Conservation (phyloP, 2,888 invertebrate species). For the Alcis repandata region DNA sequence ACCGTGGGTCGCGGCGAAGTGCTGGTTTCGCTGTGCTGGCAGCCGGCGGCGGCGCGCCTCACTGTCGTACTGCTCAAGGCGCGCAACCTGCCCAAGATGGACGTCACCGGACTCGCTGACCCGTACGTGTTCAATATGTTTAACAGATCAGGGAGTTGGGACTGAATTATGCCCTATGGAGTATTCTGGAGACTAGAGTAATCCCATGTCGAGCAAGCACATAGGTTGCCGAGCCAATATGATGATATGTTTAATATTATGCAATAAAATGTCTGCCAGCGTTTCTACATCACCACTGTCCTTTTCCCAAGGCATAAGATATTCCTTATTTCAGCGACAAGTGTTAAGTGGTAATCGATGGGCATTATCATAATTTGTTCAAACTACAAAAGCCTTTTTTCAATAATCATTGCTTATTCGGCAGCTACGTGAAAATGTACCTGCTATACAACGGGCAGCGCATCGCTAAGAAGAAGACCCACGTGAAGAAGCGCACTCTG, state of each 20-base stretch:
- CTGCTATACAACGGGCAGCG: conserved; percentile 98
- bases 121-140: conserved; percentile 89
- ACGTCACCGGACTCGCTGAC: conserved; percentile 98
- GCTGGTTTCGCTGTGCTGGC: conserved; percentile 98
- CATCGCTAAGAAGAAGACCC: conserved; percentile 99
- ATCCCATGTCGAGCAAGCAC: too few relatives aligned
- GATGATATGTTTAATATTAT: too few relatives aligned
- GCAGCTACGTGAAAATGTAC: conserved; percentile 96
- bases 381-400: too few relatives aligned
- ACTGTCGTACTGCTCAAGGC: conserved; percentile 99
- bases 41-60: conserved; percentile 97
- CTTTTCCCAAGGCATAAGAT: too few relatives aligned
- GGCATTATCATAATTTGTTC: too few relatives aligned
- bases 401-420: not conserved
- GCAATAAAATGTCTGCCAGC: too few relatives aligned
- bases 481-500: conserved; percentile 98
- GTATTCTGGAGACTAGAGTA: too few relatives aligned
- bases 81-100: conserved; percentile 98
- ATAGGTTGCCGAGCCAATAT: too few relatives aligned
- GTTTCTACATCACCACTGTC: too few relatives aligned
- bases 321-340: too few relatives aligned
- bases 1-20: conserved; percentile 98
- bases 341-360: too few relatives aligned
- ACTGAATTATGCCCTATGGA: not conserved
- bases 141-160: not conserved